These are phyloP conservation scores for Pegea sp. DNA, from an alignment of 23 tunicate genomes.

Conservation along the genomic window DNA sequence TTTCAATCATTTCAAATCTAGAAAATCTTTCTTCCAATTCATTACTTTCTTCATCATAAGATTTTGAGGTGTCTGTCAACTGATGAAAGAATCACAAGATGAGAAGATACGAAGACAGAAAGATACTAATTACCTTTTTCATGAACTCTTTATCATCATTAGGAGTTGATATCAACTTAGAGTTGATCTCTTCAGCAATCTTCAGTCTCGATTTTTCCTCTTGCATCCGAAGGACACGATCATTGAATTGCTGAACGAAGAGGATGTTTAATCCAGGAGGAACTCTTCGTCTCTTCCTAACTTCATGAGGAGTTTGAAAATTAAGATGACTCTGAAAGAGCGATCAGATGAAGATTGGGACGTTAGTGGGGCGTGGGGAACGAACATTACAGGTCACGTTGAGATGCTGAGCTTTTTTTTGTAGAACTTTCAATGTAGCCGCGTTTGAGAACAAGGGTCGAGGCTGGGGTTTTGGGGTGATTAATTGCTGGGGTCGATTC, in stretches of 20 bases:
- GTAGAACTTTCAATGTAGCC: constrained; percentile 16
- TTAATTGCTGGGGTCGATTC: constrained; percentile 2
- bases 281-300: constrained; percentile 51
- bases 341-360: too few relatives aligned
- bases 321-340: too few relatives aligned
- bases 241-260: constrained; percentile 52
- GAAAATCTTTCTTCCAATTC: too few relatives aligned
- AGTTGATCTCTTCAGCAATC: constrained; percentile 9
- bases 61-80: too few relatives aligned
- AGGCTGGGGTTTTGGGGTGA: constrained; percentile 9
- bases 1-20: too few relatives aligned
- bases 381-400: too few relatives aligned
- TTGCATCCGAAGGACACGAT: constrained; percentile 37
- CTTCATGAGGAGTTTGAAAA: too few relatives aligned
- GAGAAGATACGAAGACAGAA: background rate
- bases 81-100: background rate
- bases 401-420: constrained; percentile 38
- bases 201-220: constrained; percentile 14
- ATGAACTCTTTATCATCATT: constrained; percentile 3
- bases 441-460: constrained; percentile 35
- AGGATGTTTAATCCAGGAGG: constrained; percentile 45
- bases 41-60: too few relatives aligned
- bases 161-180: constrained; percentile 9
- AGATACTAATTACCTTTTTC: constrained; percentile 4
- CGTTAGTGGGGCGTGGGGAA: too few relatives aligned